Base-by-base conservation (phyloP, 2,797 vertebrate species). In the Danio choprae region DNA sequence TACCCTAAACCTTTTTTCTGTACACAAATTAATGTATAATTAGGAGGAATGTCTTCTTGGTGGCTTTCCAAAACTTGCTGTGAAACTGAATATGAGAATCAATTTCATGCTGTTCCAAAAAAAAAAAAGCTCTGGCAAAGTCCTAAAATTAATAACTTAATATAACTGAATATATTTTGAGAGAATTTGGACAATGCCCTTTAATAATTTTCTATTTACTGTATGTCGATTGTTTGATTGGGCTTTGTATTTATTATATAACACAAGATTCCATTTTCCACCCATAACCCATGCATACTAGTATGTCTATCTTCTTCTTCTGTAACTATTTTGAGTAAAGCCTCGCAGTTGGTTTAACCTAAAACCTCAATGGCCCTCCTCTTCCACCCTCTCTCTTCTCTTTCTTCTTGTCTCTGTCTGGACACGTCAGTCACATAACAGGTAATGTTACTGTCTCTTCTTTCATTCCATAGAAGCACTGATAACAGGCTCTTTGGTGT, bases 371-470 rank as follows among this genome's bases (percentile, higher is more conserved):
- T 48, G 77, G 40, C 46, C 59, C 44, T 65, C 41, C 74, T 82
- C 29, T 29, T 80, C 69, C 78, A 73, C 78, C 48, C 69, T 7
- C 67, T 68, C 22, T 46, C 83, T 86, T 86, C 85, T 89, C 87
- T 89, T 85, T 81, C 77, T 87, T 82, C 86, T 85, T 76, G 68
- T 87, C 68, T 76, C 87, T 94, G 93, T 94, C 92, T 94, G 92
- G 91, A 93, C 92, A 90, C 93, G 92, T 93, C 92, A 92, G 93
- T 93, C 92, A 89, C 89, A 84, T 92, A 94, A 94, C 90, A 94
- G 92, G 93, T 94, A 94, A 92, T 87, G 89, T 88, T 90, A 84
- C 90, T 91, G 87, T 85, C 87, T 89, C 79, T 51, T 64, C 81
- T 87, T 85, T 86, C 84, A 82, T 72, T 68, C 79, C 62, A 53